phyloP scores from a whole-genome alignment of 1,140 invertebrate genomes.

The Mizuhopecten yessoensis region DNA sequence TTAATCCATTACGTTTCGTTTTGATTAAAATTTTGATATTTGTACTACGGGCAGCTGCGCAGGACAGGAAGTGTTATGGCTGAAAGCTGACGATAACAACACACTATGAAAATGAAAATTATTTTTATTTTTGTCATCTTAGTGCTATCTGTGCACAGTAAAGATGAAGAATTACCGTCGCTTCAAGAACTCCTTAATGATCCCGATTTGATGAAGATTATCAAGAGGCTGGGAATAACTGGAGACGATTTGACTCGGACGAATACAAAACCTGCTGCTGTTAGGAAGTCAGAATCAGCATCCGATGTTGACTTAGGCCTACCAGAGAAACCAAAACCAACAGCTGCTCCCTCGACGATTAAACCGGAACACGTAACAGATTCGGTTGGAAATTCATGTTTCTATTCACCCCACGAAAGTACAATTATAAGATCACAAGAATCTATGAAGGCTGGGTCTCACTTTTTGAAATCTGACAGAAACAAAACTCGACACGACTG shows the following conservation, averaged over 20 bases:
- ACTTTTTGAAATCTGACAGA: conserved; percentile 65
- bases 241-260: not conserved
- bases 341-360: not conserved
- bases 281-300: not conserved
- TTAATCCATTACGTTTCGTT: not conserved
- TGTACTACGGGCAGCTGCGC: conserved; percentile 9
- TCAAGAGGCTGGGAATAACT: not conserved
- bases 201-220: not conserved
- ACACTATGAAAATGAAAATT: not conserved
- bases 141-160: conserved; percentile 8
- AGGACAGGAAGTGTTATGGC: conserved; percentile 37
- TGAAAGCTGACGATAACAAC: conserved; percentile 29
- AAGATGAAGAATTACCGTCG: conserved; percentile 16
- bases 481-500: conserved; percentile 64
- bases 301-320: not conserved
- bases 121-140: not conserved
- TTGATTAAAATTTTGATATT: not conserved
- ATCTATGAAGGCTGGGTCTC: conserved; percentile 68
- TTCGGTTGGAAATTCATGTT: conserved; percentile 44
- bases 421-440: conserved; percentile 72
- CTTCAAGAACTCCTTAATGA: not conserved
- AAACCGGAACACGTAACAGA: not conserved
- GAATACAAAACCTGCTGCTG: not conserved
- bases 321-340: not conserved
- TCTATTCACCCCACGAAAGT: conserved; percentile 53